Conservation (phyloP, 2,113 vertebrate species). For the Gobio gobio region DNA sequence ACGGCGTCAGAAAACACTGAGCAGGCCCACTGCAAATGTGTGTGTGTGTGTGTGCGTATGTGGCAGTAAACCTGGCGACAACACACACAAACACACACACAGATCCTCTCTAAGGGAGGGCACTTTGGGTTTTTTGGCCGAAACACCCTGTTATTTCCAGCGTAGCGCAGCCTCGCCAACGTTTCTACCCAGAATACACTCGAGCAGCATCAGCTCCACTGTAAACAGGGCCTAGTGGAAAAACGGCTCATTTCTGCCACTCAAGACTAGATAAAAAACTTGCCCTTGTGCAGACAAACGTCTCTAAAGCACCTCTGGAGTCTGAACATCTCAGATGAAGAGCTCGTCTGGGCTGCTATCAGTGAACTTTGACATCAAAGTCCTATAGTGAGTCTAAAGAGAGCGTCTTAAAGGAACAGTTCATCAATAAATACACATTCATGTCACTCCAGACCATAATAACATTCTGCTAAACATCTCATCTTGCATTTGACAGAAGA, state of each 20-base stretch:
- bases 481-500: background rate
- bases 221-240: slow-evolving; percentile 5
- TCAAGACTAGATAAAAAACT: slow-evolving; percentile 20
- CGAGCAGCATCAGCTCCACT: background rate
- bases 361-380: slow-evolving; percentile 54
- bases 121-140: background rate
- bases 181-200: slow-evolving; percentile 17
- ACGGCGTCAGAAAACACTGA: slow-evolving; percentile 36
- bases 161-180: background rate
- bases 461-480: background rate
- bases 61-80: slow-evolving; percentile 29
- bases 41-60: background rate
- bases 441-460: background rate
- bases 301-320: background rate
- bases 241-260: background rate
- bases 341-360: slow-evolving; percentile 12
- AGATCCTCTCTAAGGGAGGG: slow-evolving; percentile 3
- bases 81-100: background rate
- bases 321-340: slow-evolving; percentile 2
- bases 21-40: background rate
- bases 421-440: background rate
- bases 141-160: slow-evolving; percentile 29
- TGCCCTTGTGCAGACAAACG: background rate
- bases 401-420: background rate
- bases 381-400: background rate